Evolutionary conservation across 2,888 invertebrate species (phyloP).

Genomic region (Oxystoma pomonae): DNA sequence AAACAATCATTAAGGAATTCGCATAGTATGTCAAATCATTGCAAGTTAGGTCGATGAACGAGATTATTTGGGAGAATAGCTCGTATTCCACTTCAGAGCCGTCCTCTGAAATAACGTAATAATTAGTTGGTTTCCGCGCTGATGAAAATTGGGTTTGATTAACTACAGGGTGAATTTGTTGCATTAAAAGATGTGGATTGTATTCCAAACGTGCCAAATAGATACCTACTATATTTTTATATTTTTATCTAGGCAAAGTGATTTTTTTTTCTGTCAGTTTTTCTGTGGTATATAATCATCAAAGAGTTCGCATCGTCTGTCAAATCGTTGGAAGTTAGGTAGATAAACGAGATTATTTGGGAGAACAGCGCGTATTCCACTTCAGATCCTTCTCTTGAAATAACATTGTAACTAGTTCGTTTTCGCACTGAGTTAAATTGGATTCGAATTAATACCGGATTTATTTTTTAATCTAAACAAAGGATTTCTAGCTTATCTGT

Average conservation of each 20-base stretch:
- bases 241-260: too few relatives aligned
- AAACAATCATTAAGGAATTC: slow-evolving; percentile 47
- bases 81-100: slow-evolving; percentile 65
- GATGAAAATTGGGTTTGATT: too few relatives aligned
- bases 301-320: slow-evolving; percentile 37
- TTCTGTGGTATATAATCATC: slow-evolving; percentile 44
- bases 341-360: slow-evolving; percentile 49
- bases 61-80: slow-evolving; percentile 57
- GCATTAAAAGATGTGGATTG: too few relatives aligned
- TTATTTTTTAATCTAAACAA: too few relatives aligned
- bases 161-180: too few relatives aligned
- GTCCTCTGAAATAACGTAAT: slow-evolving; percentile 52
- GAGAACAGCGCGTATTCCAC: slow-evolving; percentile 64
- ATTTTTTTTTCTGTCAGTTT: slow-evolving; percentile 41
- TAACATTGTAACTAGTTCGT: too few relatives aligned
- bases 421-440: too few relatives aligned
- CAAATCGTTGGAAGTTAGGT: slow-evolving; percentile 21
- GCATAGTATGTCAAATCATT: slow-evolving; percentile 20
- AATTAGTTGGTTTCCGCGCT: too few relatives aligned
- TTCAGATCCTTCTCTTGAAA: slow-evolving; percentile 59
- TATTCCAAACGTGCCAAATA: too few relatives aligned
- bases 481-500: slow-evolving; percentile 26
- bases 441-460: too few relatives aligned
- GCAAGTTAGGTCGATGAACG: slow-evolving; percentile 38
- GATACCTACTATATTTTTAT: too few relatives aligned